Evolutionary conservation across 2,888 invertebrate species (phyloP), one percentile per base, ranked within the genome.

Genomic region (Bhutanitis thaidina): DNA sequence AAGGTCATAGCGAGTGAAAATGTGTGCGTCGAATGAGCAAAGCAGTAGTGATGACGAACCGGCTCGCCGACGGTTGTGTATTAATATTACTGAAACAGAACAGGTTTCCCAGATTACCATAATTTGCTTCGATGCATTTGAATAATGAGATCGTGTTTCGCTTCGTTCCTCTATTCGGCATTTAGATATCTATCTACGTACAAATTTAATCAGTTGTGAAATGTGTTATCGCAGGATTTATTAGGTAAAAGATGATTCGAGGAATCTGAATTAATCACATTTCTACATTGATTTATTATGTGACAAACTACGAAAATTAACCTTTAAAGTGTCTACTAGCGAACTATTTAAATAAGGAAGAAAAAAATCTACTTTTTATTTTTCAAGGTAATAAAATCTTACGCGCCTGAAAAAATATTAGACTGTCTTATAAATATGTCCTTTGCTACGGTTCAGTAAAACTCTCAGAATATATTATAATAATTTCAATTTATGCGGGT

Each of bases 81-180:
- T 84, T 86, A 86, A 83, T 86, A 86, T 87, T 84, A 76, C 77
- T 79, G 83, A 86, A 85, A 86, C 86, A 84, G 86, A 84, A 74
- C 87, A 87, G 86, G 84, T 86, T 83, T 74, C 80, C 71, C 83
- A 81, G 87, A 88, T 87, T 88, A 88, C 83, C 87, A 88, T 88
- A 87, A 87, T 88, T 87, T 87, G 87, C 83, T 88, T 83, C 84
- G 80, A 80, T 88, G 87, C 87, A 87, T 87, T 87, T 86, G 87
- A 86, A 88, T 88, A 87, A 87, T 88, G 84, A 85, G 83, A 76
- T 80, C 83, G 82, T 80, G 85, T 79, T 77, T 77, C 80, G 71
- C 77, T 68, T 69, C 70, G 67, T 64, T 71, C 70, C 60, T 57
- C 60, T 48, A 56, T 49, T 56, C 67, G 61, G 70, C 69, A 67